phyloP scores from a whole-genome alignment of 2,113 vertebrate species.

The Baryphthengus martii region DNA sequence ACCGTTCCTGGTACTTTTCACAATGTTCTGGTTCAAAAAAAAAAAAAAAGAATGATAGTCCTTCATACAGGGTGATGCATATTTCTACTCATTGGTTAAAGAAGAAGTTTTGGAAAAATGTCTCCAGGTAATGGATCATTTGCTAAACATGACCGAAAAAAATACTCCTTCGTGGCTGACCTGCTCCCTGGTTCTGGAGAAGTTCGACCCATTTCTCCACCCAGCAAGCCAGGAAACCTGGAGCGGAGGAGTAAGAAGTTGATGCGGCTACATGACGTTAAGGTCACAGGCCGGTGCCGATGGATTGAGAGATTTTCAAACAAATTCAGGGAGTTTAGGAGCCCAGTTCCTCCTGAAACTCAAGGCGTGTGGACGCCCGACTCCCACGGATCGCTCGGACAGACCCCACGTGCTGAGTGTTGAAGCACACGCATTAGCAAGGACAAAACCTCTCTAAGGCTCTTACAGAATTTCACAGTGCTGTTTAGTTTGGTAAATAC shows the following conservation, averaged over 20 bases:
- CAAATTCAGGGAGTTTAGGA: neutral
- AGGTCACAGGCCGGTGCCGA: neutral
- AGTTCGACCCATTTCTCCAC: neutral
- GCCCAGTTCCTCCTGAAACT: neutral
- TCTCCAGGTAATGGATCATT: neutral
- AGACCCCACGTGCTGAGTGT: fast-evolving
- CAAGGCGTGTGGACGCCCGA: neutral
- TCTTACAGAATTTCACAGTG: slow-evolving; percentile 25
- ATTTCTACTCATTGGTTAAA: neutral
- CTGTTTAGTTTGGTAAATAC: neutral
- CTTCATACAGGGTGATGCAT: neutral
- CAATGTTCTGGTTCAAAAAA: neutral
- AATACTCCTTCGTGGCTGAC: neutral
- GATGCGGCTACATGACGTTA: neutral
- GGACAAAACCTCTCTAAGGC: neutral
- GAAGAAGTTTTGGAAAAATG: neutral
- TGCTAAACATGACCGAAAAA: neutral
- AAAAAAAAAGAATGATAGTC: neutral
- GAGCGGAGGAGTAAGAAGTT: neutral
- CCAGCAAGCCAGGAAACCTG: neutral
- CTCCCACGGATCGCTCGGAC: neutral
- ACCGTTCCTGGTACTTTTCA: neutral
- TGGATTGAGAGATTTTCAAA: neutral
- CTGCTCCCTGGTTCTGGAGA: neutral
- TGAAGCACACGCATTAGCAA: neutral